Conservation (phyloP, 1,140 invertebrate species). For the Lepidurus apus region DNA sequence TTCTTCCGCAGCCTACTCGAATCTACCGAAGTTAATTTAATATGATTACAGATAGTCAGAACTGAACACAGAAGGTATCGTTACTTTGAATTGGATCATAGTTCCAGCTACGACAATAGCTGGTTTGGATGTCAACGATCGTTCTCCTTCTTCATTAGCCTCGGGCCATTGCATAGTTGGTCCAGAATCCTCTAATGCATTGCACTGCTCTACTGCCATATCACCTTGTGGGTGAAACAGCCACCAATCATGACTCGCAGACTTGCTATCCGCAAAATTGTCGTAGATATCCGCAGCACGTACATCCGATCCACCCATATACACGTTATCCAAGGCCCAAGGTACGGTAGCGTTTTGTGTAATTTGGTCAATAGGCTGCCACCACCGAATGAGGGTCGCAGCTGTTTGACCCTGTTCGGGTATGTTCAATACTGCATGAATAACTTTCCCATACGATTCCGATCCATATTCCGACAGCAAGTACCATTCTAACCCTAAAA, state of each 20-base stretch:
- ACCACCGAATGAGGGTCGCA: conserved; percentile 35
- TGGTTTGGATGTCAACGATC: conserved; percentile 46
- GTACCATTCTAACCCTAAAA: conserved; percentile 46
- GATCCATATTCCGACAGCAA: conserved; percentile 46
- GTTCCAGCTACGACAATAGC: conserved; percentile 45
- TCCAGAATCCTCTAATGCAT: not conserved
- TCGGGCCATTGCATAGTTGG: conserved; percentile 19
- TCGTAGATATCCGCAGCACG: conserved; percentile 45
- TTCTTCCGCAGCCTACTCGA: conserved; percentile 43
- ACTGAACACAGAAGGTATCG: not conserved
- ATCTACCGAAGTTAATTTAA: conserved; percentile 40
- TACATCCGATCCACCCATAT: conserved; percentile 47
- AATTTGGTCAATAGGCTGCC: conserved; percentile 30
- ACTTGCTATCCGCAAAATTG: conserved; percentile 42
- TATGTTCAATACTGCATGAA: conserved; percentile 44
- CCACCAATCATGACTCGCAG: conserved; percentile 40
- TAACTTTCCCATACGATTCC: conserved; percentile 41
- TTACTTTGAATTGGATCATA: conserved; percentile 44
- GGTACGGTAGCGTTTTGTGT: conserved; percentile 39
- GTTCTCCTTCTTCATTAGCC: conserved; percentile 37
- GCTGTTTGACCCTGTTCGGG: conserved; percentile 39
- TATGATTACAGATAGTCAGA: conserved; percentile 25
- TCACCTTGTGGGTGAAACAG: conserved; percentile 45
- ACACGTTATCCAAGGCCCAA: conserved; percentile 48
- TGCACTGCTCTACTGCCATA: conserved; percentile 38